Evolutionary conservation across 2,113 vertebrate genomes (phyloP).

Genomic region (Herpetotheres cachinnans): DNA sequence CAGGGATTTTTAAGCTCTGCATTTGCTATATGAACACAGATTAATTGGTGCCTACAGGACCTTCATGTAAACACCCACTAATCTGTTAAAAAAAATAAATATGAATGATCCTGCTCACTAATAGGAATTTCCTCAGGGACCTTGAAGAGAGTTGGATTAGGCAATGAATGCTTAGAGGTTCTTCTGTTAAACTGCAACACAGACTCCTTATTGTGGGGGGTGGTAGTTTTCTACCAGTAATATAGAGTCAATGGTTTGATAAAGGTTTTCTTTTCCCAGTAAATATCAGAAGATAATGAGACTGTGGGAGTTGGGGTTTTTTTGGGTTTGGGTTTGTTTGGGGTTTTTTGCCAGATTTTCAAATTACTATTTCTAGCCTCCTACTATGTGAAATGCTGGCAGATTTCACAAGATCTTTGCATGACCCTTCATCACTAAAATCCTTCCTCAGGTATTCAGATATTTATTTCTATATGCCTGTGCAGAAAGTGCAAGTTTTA

Average conservation of each 20-base stretch:
- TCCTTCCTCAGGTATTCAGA: background rate
- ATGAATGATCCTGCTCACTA: background rate
- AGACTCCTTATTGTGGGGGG: background rate
- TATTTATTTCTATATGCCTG: background rate
- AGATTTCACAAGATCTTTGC: slow-evolving; percentile 3
- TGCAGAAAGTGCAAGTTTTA: background rate
- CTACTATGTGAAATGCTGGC: background rate
- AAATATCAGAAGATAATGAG: background rate
- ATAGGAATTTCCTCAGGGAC: background rate
- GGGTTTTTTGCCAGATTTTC: background rate
- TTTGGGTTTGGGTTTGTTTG: background rate
- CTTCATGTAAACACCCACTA: slow-evolving; percentile 14
- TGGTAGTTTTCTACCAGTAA: background rate
- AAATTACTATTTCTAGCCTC: background rate
- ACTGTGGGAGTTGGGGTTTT: background rate
- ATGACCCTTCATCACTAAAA: background rate
- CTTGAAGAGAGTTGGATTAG: background rate
- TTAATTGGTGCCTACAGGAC: background rate
- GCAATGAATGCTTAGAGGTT: background rate
- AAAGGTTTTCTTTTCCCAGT: background rate
- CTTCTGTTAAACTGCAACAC: background rate
- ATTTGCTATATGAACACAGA: slow-evolving; percentile 2
- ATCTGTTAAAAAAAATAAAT: slow-evolving; percentile 8
- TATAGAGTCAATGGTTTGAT: background rate
- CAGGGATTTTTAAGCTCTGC: background rate